Base-by-base conservation (phyloP, 2,113 vertebrate species). In the Caranx melampygus region DNA sequence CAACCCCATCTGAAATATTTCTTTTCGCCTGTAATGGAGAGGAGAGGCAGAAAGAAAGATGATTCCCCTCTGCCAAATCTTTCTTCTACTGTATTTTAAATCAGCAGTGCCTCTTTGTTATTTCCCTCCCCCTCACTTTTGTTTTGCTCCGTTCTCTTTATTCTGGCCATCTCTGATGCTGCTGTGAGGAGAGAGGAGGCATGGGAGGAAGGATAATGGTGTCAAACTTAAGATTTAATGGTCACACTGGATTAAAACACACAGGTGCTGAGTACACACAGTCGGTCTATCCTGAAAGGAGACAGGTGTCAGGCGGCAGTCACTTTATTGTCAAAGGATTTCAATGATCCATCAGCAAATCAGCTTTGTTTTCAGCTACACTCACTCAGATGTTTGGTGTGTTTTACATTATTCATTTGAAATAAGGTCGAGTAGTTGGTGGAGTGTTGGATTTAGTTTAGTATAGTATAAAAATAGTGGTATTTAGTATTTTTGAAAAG, bases 1-100 rank as follows among this genome's bases (percentile, higher is more conserved):
- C 81, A 84, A 73, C 42, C 83, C 76, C 70, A 51, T 86, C 68
- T 74, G 71, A 88, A 89, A 83, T 83, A 81, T 63, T 33, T 84
- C 79, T 82, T 72, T 71, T 69, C 59, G 11, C 35, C 59, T 18
- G 51, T 72, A 82, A 84, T 62, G 83, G 42, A 78, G 75, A 52
- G 26, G 71, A 62, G 44, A 74, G 69, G 37, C 7, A 49, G 65
- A 49, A 37, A 79, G 54, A 72, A 79, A 33, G 40, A 82, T 9
- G 49, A 85, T 42, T 79, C 52, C 64, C n/a, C 34, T 40, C 81
- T 69, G 78, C 76, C 40, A 77, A 79, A 84, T 85, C 74, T 69
- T 60, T 57, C 49, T 54, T 69, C 78, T 63, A n/a, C 67, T 87
- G 55, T 57, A 80, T 47, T 88, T 87, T 66, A 82, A 87, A 87